A percentile compares a stretch with the other conserved stretches of the same genome.
Evolutionary conservation across 2,888 invertebrate genomes (phyloP).

Genomic region (Lycia hirtaria): DNA sequence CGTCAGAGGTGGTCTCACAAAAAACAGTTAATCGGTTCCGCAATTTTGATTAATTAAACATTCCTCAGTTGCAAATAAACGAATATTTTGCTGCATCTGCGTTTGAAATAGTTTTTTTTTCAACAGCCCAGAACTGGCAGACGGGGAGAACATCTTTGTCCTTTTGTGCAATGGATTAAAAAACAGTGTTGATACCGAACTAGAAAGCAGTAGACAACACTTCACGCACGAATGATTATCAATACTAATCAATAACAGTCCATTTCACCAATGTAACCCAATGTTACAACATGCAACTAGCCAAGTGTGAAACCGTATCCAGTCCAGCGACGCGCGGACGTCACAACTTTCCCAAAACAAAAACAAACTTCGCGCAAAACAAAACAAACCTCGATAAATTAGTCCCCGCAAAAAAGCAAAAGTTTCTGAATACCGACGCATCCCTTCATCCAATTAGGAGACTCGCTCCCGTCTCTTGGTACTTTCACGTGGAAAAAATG

Average conservation of each 20-base stretch:
- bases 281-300: constrained; percentile 21
- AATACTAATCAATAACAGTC: constrained; percentile 4
- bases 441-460: constrained; percentile 40
- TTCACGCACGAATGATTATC: constrained; percentile 1
- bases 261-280: constrained; percentile 9
- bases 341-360: constrained; percentile 7
- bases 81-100: too few species aligned
- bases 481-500: constrained; percentile 45
- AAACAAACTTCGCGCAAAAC: constrained; percentile 19
- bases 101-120: too few species aligned
- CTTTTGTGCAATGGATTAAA: neutral
- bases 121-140: too few species aligned
- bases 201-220: neutral
- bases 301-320: constrained; percentile 33
- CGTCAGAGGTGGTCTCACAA: too few species aligned
- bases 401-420: constrained; percentile 19
- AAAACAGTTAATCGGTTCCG: too few species aligned
- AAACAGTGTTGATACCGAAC: neutral
- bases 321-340: constrained; percentile 20
- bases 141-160: too few species aligned
- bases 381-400: constrained; percentile 21
- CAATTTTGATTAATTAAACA: too few species aligned
- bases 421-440: constrained; percentile 30
- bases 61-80: too few species aligned
- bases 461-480: constrained; percentile 22